phyloP scores from a whole-genome alignment of 1,140 invertebrate genomes.

The Conus betulinus region DNA sequence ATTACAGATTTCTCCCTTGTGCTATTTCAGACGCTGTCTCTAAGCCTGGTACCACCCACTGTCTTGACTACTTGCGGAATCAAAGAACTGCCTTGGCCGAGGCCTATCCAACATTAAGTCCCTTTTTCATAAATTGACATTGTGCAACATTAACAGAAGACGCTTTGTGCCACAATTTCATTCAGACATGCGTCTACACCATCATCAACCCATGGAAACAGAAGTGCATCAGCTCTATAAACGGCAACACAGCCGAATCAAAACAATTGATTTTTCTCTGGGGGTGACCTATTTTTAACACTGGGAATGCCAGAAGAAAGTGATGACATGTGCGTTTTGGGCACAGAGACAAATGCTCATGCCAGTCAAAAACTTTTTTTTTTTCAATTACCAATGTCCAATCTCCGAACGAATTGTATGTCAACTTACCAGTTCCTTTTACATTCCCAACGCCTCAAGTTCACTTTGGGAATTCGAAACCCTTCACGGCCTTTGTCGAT shows the following conservation, averaged over 20 bases:
- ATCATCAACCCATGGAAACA: slow-evolving; percentile 15
- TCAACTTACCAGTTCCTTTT: no score
- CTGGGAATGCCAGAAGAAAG: slow-evolving; percentile 18
- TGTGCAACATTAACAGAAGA: no score
- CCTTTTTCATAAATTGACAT: no score
- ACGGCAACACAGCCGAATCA: slow-evolving; percentile 13
- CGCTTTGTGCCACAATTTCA: background rate
- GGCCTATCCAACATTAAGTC: background rate
- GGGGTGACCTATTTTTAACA: slow-evolving; percentile 12
- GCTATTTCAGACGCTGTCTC: background rate
- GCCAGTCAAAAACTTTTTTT: no score
- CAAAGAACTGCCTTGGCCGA: background rate
- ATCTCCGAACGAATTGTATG: background rate
- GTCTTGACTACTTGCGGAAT: background rate
- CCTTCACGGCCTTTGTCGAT: background rate
- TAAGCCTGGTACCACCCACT: background rate
- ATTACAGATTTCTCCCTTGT: background rate
- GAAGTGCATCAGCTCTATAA: slow-evolving; percentile 26
- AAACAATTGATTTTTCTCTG: slow-evolving; percentile 21
- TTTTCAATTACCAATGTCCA: background rate
- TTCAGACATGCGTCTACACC: background rate
- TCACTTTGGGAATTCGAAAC: background rate
- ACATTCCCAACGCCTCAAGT: background rate
- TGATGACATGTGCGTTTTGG: slow-evolving; percentile 2
- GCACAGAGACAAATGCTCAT: background rate